phyloP scores from a whole-genome alignment of 2,113 vertebrate species.

The Marmota monax region DNA sequence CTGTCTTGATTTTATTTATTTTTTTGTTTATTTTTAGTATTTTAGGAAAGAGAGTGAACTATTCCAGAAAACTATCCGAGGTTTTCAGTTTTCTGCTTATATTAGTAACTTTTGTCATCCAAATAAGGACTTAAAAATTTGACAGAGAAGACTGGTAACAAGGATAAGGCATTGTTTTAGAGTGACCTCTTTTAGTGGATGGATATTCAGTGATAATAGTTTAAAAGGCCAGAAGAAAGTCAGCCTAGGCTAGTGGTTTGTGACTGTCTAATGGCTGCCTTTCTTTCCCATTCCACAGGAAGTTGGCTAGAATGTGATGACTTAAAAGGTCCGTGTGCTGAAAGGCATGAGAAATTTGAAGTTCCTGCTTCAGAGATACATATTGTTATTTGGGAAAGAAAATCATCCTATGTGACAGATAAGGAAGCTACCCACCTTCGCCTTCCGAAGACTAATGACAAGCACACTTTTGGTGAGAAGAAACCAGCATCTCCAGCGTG shows the following conservation, averaged over 20 bases:
- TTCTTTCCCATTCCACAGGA: conserved; percentile 86
- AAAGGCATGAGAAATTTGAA: conserved; percentile 83
- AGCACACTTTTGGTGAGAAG: background rate
- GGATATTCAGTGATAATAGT: background rate
- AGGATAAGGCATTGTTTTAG: background rate
- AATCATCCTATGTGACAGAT: conserved; percentile 56
- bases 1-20: background rate
- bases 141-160: background rate
- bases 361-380: conserved; percentile 92
- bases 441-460: conserved; percentile 39
- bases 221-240: background rate
- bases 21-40: background rate
- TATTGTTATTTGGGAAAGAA: conserved; percentile 94
- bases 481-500: background rate
- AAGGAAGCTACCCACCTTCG: conserved; percentile 41
- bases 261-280: conserved; percentile 67
- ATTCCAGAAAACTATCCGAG: background rate
- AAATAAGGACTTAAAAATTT: background rate
- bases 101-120: background rate
- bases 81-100: conserved; percentile 13
- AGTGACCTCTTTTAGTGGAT: background rate
- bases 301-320: conserved; percentile 96
- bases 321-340: conserved; percentile 89
- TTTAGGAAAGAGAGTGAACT: background rate
- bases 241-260: background rate